These are phyloP conservation scores for Uropetala carovei DNA, from an alignment of 2,888 invertebrate genomes.

Conservation along the genomic window DNA sequence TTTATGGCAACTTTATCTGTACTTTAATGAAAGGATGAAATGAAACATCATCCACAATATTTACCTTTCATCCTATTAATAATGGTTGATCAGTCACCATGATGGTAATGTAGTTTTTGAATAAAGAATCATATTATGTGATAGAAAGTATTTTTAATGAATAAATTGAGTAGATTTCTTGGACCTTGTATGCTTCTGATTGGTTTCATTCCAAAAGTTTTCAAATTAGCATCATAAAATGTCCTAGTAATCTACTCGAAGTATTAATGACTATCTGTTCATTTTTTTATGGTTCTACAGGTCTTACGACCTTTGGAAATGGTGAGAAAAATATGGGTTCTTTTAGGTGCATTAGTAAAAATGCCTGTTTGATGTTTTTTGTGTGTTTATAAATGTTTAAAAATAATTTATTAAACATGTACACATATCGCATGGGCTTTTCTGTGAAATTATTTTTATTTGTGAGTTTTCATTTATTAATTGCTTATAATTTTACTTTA, in stretches of 20 bases:
- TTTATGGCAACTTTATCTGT: too few species aligned
- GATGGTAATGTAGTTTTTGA: too few species aligned
- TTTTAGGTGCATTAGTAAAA: constrained; percentile 6
- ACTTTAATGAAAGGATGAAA: too few species aligned
- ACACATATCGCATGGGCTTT: background rate
- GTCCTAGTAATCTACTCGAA: background rate
- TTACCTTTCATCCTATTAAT: too few species aligned
- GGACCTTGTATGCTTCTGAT: too few species aligned
- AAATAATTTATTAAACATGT: background rate
- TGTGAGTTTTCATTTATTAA: background rate
- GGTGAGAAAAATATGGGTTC: constrained; percentile 34
- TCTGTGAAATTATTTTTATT: background rate
- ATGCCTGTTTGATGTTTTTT: background rate
- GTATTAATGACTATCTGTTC: constrained; percentile 29
- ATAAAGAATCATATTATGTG: too few species aligned
- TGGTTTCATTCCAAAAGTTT: background rate
- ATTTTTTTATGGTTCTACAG: constrained; percentile 48
- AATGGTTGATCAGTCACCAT: too few species aligned
- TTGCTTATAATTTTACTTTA: background rate
- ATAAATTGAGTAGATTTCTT: too few species aligned
- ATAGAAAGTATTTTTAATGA: too few species aligned
- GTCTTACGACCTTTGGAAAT: constrained; percentile 62
- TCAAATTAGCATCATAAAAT: background rate
- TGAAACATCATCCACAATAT: too few species aligned
- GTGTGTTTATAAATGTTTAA: background rate